phyloP scores from a whole-genome alignment of 2,888 invertebrate genomes.

The Limnephilus auricula region DNA sequence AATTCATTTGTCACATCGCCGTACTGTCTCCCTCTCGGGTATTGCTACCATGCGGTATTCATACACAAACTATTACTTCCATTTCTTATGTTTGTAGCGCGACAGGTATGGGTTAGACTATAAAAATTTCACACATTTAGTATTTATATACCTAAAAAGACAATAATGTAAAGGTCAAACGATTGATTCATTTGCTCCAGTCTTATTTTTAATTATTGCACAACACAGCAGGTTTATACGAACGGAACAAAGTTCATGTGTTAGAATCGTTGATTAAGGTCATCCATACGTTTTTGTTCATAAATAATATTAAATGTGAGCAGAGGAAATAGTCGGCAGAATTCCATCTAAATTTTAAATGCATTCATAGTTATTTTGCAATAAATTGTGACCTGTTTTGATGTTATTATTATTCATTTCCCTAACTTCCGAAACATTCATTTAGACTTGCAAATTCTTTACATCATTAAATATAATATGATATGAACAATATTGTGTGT shows the following conservation, averaged over 20 bases:
- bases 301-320: background rate
- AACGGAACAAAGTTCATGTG: background rate
- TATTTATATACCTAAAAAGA: background rate
- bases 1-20: background rate
- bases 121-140: background rate
- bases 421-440: background rate
- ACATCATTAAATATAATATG: too few species aligned
- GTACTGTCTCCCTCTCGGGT: background rate
- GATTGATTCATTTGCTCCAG: background rate
- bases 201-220: background rate
- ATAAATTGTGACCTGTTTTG: too few species aligned
- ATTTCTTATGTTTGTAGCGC: background rate
- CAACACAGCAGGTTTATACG: background rate
- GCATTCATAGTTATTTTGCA: too few species aligned
- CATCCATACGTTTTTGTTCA: background rate
- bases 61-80: background rate
- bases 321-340: background rate
- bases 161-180: conserved; percentile 2
- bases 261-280: background rate
- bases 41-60: background rate
- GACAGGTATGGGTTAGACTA: background rate
- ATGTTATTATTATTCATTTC: background rate
- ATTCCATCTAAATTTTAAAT: background rate
- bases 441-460: background rate
- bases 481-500: background rate